Conservation (phyloP, 2,888 invertebrate genomes). For the Lampropteryx suffumata region DNA sequence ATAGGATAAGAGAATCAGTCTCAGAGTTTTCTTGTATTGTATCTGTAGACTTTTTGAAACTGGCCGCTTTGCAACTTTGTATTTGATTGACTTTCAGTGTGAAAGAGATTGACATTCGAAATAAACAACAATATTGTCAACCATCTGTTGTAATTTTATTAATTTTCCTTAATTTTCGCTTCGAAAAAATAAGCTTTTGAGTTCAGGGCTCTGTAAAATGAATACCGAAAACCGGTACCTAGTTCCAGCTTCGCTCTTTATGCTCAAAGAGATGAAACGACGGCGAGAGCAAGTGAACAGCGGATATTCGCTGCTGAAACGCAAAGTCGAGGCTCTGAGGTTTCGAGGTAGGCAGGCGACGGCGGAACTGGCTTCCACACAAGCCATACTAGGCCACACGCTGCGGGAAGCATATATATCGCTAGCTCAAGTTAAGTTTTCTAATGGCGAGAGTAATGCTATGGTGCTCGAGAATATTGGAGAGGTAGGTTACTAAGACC, state of each 20-base stretch:
- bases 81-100: too few species aligned
- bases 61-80: too few species aligned
- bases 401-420: constrained; percentile 72
- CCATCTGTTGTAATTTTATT: too few species aligned
- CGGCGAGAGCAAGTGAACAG: constrained; percentile 67
- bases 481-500: constrained; percentile 52
- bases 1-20: constrained; percentile 6
- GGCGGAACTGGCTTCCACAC: constrained; percentile 58
- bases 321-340: constrained; percentile 69
- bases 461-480: constrained; percentile 73
- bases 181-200: not conserved
- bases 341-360: constrained; percentile 64
- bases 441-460: constrained; percentile 75
- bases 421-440: constrained; percentile 72
- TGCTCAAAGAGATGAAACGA: constrained; percentile 71
- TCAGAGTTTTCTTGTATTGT: not conserved
- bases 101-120: too few species aligned
- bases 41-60: too few species aligned
- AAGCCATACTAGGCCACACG: constrained; percentile 63
- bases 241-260: constrained; percentile 71
- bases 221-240: constrained; percentile 70
- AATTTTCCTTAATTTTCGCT: too few species aligned
- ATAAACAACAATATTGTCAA: too few species aligned
- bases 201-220: constrained; percentile 42
- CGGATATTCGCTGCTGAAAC: constrained; percentile 65